Base-by-base conservation (phyloP, 2,888 invertebrate species). In the Oscheius sp. region DNA sequence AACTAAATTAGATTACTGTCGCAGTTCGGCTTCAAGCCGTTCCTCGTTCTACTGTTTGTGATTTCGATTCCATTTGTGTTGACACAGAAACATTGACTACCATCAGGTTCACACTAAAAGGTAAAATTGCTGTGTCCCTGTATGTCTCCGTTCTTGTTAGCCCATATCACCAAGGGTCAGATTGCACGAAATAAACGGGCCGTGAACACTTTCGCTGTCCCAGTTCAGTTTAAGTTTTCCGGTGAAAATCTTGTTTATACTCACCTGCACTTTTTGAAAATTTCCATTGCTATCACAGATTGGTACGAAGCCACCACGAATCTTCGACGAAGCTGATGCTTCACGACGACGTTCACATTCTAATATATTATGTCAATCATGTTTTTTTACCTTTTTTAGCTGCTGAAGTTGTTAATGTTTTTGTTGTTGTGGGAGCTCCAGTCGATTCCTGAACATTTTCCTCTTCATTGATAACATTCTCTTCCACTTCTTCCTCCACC, bases 41-140 rank as follows among this genome's bases (percentile, higher is more conserved):
- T 72, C 12, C 61, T 33, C n/a, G 75, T 74, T n/a, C 86, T 74
- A 30, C 84, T 83, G 68, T 85, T 80, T 22, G 82, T 73, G 22
- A 86, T 68, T 70, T 86, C 86, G 54, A 82, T 81, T 56, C 86
- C 86, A 14, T 76, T 70, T 0, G 47, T 45, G 62, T 85, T 80
- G 2, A 88, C 88, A 74, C 88, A 88, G 87, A 88, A 88, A 77
- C 88, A 88, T 75, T 86, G 86, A 28, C 85, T 81, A 4, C 87
- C 86, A 44, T 86, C 80, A 17, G 85, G 83, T 79, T 88, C 88
- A 73, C 88, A 88, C 77, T 88, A 87, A 66, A 69, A 47, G 64
- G 3, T 47, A 47, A 28, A 17, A 47, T 47, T 44, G 20, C 28
- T 41, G n/a, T 30, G 44, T 26, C n/a, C 30, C 17, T 17, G 44